Percentiles rank a stretch among this genome's conserved stretches.
Conservation (phyloP, 2,797 vertebrate species). For the Sciurus vulgaris region DNA sequence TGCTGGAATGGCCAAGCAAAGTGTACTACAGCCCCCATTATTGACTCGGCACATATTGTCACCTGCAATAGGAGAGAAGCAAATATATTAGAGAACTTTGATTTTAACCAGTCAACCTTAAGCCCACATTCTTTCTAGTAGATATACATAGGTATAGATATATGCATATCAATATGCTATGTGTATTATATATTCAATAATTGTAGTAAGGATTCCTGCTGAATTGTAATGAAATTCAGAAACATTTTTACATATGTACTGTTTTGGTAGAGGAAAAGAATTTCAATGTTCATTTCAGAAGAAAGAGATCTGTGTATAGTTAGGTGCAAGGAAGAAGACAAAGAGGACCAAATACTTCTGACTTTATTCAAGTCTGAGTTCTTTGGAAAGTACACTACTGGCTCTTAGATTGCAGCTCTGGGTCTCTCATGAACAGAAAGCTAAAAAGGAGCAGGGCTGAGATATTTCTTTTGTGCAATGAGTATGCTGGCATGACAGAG, state of each 20-base stretch:
- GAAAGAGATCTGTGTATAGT: neutral
- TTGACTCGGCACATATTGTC: slow-evolving; percentile 97
- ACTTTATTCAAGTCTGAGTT: neutral
- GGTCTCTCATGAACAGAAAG: neutral
- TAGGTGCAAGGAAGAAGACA: neutral
- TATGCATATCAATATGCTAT: neutral
- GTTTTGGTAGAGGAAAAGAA: neutral
- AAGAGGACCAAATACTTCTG: neutral
- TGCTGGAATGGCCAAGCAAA: slow-evolving; percentile 97
- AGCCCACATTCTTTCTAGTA: neutral
- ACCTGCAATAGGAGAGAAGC: slow-evolving; percentile 90
- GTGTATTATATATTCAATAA: neutral
- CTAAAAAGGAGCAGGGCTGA: neutral
- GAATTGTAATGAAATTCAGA: neutral
- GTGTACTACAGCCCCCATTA: slow-evolving; percentile 96
- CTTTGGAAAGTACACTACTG: neutral
- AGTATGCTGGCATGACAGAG: neutral
- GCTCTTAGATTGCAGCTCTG: neutral
- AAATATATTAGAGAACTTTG: neutral
- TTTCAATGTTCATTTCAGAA: neutral
- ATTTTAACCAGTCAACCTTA: neutral
- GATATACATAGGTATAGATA: neutral
- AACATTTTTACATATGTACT: neutral
- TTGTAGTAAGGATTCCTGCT: neutral
- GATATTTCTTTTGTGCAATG: neutral